Evolutionary conservation across 2,888 invertebrate species (phyloP), one percentile per base, ranked within the genome.

Genomic region (Xylota segnis): DNA sequence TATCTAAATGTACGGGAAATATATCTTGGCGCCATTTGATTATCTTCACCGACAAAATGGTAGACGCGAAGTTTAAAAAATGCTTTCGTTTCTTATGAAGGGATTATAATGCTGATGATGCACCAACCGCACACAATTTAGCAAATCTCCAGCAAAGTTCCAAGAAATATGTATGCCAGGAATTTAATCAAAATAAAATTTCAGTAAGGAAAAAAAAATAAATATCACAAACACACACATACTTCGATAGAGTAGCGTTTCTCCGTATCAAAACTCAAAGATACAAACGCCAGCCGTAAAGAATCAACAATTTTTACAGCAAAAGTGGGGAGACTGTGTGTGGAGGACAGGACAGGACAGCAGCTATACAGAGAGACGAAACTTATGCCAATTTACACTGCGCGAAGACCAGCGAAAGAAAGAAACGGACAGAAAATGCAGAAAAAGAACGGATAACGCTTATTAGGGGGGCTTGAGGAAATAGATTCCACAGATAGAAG

Each of bases 131-230:
- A 70, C 54, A 75, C 12, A 81, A 47, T 65, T 70, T 52, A 52
- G 34, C 50, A 50, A 78, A 56, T 63, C 65, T 76, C 70, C 61
- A 63, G 32, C 76, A 65, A 76, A 76, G 70, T 82, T 82, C 82
- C 76, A 70, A 76, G 82, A 82, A 82, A 65, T 76, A 75, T 63
- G 16, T 56, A 43, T 59, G 50, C 45, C 76, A 82, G 56, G 58
- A 82, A 82, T 82, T 76, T 76, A 76, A 82, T 82, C 68, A 82
- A 82, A 82, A 70, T 54, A 43, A 58, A 82, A 82, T 76, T 76
- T 70, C 68, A 65, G 12, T 29, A n/a, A 27, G 40, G 29, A 70
- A 76, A 58, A 82, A 76, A 34, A 16, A 82, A 70, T 10, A 58
- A 32, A 63, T 37, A 40, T 37, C 14, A 65, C 47, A 66, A 9